phyloP scores from a whole-genome alignment of 2,888 invertebrate genomes.

The Hirtodrosophila trivittata region DNA sequence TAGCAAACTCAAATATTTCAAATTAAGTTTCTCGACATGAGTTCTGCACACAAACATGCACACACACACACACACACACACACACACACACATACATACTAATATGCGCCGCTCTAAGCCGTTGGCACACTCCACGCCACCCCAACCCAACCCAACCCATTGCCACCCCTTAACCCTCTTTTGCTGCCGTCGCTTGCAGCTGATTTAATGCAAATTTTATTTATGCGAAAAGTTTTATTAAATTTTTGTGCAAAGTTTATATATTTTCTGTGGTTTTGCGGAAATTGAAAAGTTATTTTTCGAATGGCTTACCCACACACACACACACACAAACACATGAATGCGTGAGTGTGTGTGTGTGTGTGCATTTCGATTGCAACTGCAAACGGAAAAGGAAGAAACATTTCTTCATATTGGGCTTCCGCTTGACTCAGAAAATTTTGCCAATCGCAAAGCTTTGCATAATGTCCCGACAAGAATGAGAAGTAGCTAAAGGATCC shows the following conservation, averaged over 20 bases:
- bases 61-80: constrained; percentile 25
- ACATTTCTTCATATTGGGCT: constrained; percentile 70
- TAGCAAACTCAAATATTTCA: constrained; percentile 78
- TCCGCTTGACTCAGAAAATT: constrained; percentile 62
- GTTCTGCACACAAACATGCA: constrained; percentile 57
- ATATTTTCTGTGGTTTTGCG: constrained; percentile 81
- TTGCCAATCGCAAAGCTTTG: constrained; percentile 58
- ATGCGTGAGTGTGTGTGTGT: constrained; percentile 18
- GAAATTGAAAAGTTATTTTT: constrained; percentile 82
- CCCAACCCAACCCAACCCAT: not conserved
- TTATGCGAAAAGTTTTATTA: constrained; percentile 83
- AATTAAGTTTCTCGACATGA: constrained; percentile 79
- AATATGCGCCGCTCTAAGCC: constrained; percentile 56
- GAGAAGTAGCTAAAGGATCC: constrained; percentile 26
- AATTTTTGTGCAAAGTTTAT: constrained; percentile 80
- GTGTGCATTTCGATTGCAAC: constrained; percentile 58
- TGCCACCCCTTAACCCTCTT: not conserved
- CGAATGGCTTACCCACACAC: constrained; percentile 68
- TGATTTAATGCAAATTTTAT: constrained; percentile 83
- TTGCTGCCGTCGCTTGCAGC: constrained; percentile 67
- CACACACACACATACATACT: constrained; percentile 22
- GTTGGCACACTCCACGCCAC: constrained; percentile 25
- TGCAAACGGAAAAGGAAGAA: constrained; percentile 73
- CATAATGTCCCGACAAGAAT: constrained; percentile 41
- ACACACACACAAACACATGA: constrained; percentile 25